Evolutionary conservation across 2,113 vertebrate species (phyloP).

Genomic region (Empidonax alnorum): DNA sequence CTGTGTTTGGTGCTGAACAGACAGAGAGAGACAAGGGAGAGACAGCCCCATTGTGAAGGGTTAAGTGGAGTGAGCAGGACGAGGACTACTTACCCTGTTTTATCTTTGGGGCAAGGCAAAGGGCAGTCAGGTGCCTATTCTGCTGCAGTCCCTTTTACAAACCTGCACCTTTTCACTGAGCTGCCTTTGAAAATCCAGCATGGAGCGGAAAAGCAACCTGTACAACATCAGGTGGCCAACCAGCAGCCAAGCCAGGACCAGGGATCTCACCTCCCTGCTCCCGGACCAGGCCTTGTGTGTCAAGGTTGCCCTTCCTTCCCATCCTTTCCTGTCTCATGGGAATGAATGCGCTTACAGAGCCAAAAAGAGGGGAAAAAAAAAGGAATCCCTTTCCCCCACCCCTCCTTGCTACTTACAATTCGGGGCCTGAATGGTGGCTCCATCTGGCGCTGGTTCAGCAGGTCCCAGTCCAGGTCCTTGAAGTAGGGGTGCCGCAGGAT

Average conservation of each 20-base stretch:
- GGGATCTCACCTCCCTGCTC: neutral
- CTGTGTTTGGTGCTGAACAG: neutral
- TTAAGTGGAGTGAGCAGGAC: neutral
- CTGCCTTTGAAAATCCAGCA: neutral
- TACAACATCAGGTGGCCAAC: neutral
- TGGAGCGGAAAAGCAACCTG: neutral
- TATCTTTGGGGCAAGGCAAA: neutral
- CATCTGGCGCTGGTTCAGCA: constrained; percentile 86
- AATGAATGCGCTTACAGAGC: neutral
- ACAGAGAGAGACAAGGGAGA: neutral
- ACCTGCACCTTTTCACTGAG: neutral
- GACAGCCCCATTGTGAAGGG: neutral
- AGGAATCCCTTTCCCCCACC: neutral
- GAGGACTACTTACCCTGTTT: neutral
- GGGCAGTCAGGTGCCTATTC: neutral
- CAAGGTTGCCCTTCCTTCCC: neutral
- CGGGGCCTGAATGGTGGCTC: constrained; percentile 94
- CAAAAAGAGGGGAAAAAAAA: neutral
- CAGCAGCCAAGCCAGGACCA: neutral
- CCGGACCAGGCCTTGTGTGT: neutral
- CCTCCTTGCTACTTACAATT: constrained; percentile 82
- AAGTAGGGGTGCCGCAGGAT: constrained; percentile 90
- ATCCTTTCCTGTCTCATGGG: neutral
- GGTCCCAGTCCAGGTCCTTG: constrained; percentile 87
- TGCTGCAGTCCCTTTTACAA: neutral